phyloP scores from a whole-genome alignment of 2,797 vertebrate species.

The Enteromius viviparus region DNA sequence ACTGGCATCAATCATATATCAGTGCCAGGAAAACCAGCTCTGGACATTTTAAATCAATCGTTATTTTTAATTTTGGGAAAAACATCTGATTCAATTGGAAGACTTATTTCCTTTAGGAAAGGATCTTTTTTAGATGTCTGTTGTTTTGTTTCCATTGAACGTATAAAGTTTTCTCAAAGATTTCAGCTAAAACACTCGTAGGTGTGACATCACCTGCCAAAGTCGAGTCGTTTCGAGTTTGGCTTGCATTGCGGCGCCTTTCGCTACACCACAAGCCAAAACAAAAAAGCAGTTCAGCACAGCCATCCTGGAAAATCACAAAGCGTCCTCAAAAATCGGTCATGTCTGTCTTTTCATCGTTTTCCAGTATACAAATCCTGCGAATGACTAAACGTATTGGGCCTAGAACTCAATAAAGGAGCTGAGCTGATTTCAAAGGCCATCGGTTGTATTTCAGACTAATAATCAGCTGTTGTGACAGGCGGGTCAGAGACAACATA shows the following conservation, averaged over 20 bases:
- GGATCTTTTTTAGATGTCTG: neutral
- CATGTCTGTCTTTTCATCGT: neutral
- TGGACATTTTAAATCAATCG: neutral
- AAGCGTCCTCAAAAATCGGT: neutral
- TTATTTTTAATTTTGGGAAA: neutral
- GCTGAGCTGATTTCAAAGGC: conserved; percentile 7
- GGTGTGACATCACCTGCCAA: conserved; percentile 13
- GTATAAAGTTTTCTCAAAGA: neutral
- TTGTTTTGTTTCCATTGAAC: neutral
- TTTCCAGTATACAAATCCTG: neutral
- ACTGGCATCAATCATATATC: neutral
- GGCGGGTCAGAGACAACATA: conserved; percentile 30
- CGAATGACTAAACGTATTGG: neutral
- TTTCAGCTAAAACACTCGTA: neutral
- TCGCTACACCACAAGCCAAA: neutral
- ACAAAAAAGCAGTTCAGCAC: neutral
- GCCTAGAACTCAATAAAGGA: neutral
- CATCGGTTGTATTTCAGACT: neutral
- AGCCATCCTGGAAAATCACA: conserved; percentile 11
- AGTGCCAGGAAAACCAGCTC: neutral
- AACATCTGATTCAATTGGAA: neutral
- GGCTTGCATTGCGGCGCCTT: neutral
- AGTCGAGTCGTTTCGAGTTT: neutral
- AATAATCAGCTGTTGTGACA: conserved; percentile 50
- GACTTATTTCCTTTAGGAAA: neutral